These are phyloP conservation scores for Cerastis leucographa DNA, from an alignment of 2,888 invertebrate species.

Conservation along the genomic window DNA sequence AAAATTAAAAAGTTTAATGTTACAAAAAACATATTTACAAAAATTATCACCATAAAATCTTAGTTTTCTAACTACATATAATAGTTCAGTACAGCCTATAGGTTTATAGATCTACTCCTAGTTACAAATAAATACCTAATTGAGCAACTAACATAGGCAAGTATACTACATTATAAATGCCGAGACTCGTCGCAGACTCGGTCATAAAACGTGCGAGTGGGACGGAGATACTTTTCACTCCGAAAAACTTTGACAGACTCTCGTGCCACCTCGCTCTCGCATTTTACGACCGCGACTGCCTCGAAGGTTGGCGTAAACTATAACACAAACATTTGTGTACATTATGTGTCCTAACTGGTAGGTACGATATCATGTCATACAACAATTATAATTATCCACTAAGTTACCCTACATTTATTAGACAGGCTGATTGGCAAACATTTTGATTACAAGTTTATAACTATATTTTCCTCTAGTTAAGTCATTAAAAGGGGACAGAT, in stretches of 20 bases:
- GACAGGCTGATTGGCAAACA: constrained; percentile 23
- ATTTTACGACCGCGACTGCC: background rate
- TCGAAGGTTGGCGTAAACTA: constrained; percentile 7
- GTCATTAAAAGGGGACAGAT: too few species aligned
- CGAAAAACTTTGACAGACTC: background rate
- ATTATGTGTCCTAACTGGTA: constrained; percentile 76
- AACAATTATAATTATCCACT: constrained; percentile 50
- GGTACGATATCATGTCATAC: constrained; percentile 73
- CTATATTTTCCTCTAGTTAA: background rate
- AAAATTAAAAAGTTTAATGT: constrained; percentile 63
- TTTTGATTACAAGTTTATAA: constrained; percentile 22
- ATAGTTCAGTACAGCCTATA: constrained; percentile 59
- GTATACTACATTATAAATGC: constrained; percentile 51
- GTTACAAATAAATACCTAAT: constrained; percentile 74
- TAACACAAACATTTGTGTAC: constrained; percentile 72
- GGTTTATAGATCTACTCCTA: constrained; percentile 55
- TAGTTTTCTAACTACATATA: constrained; percentile 53
- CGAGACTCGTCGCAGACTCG: background rate
- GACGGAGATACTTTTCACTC: background rate
- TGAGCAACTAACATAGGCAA: constrained; percentile 73
- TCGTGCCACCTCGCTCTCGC: background rate
- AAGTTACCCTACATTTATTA: constrained; percentile 32
- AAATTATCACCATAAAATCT: constrained; percentile 65
- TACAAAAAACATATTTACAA: constrained; percentile 67
- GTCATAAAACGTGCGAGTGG: background rate